phyloP scores from a whole-genome alignment of 2,797 vertebrate genomes.

The Mareca penelope region DNA sequence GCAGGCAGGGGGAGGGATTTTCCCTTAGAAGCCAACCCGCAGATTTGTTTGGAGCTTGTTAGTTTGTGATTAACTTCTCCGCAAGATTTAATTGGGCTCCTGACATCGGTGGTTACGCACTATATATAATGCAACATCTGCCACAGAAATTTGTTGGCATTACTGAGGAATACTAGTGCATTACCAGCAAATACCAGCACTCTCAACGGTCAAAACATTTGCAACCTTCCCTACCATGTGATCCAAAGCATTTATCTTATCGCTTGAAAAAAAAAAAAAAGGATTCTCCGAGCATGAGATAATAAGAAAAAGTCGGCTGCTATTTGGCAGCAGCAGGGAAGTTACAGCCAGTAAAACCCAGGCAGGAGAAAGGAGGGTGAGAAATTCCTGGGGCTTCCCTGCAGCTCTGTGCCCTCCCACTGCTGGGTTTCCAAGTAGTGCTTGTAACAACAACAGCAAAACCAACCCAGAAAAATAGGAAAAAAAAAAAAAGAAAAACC shows the following conservation, averaged over 20 bases:
- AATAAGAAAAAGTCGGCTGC: background rate
- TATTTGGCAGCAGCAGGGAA: background rate
- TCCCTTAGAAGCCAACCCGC: background rate
- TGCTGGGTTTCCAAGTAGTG: background rate
- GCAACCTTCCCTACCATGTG: background rate
- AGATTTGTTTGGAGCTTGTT: background rate
- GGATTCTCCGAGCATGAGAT: background rate
- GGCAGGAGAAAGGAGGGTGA: background rate
- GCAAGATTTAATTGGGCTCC: background rate
- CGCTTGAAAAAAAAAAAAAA: background rate
- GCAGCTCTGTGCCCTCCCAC: background rate
- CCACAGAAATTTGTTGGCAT: background rate
- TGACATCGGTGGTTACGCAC: background rate
- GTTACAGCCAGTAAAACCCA: background rate
- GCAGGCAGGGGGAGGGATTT: background rate
- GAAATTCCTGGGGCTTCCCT: background rate
- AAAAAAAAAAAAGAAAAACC: background rate
- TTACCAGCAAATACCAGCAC: background rate
- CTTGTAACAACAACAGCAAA: background rate
- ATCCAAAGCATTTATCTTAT: rapidly evolving
- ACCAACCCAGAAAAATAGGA: too few relatives aligned
- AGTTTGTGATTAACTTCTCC: background rate
- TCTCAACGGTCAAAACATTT: background rate
- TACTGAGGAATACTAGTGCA: background rate
- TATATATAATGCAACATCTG: background rate